Evolutionary conservation across 2,888 invertebrate species (phyloP).

Genomic region (Melanostoma mellinum): DNA sequence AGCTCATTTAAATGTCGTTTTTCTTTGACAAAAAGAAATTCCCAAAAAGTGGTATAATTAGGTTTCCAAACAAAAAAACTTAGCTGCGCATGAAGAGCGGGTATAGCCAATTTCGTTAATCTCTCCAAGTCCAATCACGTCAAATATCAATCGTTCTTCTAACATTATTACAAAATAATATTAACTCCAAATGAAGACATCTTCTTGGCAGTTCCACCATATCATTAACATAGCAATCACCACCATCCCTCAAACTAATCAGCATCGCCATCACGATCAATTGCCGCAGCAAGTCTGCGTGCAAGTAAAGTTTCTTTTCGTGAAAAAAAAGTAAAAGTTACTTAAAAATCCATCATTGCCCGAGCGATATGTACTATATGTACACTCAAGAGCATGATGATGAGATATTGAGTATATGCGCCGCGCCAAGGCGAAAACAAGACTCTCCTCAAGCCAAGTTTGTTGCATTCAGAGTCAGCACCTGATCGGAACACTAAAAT

Average conservation of each 20-base stretch:
- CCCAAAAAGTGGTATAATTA: too few relatives aligned
- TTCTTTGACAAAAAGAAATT: too few relatives aligned
- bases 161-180: conserved; percentile 46
- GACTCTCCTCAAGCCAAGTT: conserved; percentile 17
- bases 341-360: conserved; percentile 68
- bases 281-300: conserved; percentile 22
- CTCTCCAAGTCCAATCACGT: not conserved
- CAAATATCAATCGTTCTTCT: conserved; percentile 26
- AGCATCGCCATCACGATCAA: conserved; percentile 65
- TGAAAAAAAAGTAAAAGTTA: conserved; percentile 69
- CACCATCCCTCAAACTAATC: conserved; percentile 57
- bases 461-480: conserved; percentile 33
- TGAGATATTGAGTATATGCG: conserved; percentile 53
- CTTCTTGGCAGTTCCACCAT: conserved; percentile 39
- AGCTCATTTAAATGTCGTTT: too few relatives aligned
- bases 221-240: conserved; percentile 56
- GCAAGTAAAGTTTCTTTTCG: conserved; percentile 63
- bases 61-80: too few relatives aligned
- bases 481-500: conserved; percentile 68
- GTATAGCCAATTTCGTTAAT: not conserved
- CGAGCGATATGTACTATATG: not conserved
- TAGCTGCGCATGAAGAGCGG: too few relatives aligned
- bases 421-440: conserved; percentile 41
- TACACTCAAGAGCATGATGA: conserved; percentile 38
- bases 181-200: conserved; percentile 52